phyloP scores from a whole-genome alignment of 2,797 vertebrate genomes.

The Cheirogaleus major region DNA sequence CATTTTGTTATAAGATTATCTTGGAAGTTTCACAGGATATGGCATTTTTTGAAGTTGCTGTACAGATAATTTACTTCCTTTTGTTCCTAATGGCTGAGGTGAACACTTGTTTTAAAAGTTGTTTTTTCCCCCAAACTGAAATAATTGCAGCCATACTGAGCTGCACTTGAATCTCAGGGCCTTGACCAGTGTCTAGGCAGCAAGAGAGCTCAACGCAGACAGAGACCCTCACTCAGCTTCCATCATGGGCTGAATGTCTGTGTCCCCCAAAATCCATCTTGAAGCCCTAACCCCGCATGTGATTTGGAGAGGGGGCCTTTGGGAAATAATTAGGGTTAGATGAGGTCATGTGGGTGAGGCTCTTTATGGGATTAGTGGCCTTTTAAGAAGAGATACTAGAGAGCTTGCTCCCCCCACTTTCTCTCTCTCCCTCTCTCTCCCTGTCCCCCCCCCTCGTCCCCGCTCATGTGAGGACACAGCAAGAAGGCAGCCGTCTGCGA shows the following conservation, averaged over 20 bases:
- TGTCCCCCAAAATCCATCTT: not conserved
- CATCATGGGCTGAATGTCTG: fast-evolving
- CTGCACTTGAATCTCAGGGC: not conserved
- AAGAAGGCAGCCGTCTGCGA: not conserved
- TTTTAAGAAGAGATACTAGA: not conserved
- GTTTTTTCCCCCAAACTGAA: not conserved
- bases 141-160: not conserved
- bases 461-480: not conserved
- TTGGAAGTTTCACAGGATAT: not conserved
- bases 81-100: not conserved
- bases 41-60: not conserved
- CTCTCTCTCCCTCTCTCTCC: not conserved
- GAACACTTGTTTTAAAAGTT: not conserved
- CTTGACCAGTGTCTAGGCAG: not conserved
- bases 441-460: too few species aligned
- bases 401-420: not conserved
- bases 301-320: not conserved
- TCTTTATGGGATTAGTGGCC: too few species aligned
- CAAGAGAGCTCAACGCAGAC: fast-evolving
- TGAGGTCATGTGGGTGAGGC: not conserved
- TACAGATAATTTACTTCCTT: not conserved
- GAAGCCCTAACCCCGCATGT: not conserved
- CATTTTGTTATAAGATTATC: not conserved
- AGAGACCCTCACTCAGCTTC: not conserved
- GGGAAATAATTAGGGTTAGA: not conserved